Base-by-base conservation (phyloP, 2,888 invertebrate genomes). In the Buathra laborator region DNA sequence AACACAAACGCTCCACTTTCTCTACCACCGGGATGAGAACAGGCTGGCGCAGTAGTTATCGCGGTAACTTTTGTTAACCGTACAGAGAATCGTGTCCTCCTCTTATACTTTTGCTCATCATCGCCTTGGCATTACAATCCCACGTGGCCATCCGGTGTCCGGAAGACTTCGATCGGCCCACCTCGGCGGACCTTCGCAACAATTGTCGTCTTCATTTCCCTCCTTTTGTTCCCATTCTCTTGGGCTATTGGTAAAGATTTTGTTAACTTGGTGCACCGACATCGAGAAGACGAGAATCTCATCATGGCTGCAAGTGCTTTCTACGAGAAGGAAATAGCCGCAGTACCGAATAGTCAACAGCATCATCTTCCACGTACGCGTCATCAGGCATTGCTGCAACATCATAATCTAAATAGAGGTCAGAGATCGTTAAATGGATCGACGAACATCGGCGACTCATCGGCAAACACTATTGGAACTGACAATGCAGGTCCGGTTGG, bases 11-110 rank as follows among this genome's bases (percentile, higher is more conserved):
- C 82, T 59, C 43, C 46, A 37, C 82, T 67, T 59, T 29, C 44
- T 48, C 70, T n/a, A 62, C 56, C 29, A 71, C 32, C 68, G 48
- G n/a, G 19, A 76, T 71, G 94, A 95, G 86, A 94, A 95, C 16
- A 94, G 94, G 88, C 92, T 94, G 53, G 94, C 94, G 85, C 24
- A 2, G 24, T 24, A 24, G 24, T 94, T 94, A 1, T 91, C 81
- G 56, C 83, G 84, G 37, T 86, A 83, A 86, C 87, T 88, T 87
- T 89, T 86, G 87, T 89, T 88, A 88, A 87, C 88, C 82, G 87
- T 86, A 43, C 51, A 56, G 68, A 53, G 75, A 64, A 68, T 72
- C 9, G 37, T 48, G 66, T 79, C 43, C 56, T 66, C 24, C 16
- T 64, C 53, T 84, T 59, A 43, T 74, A 48, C 72, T 67, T 72